phyloP scores from a whole-genome alignment of 2,113 vertebrate species.

The Fregetta grallaria region DNA sequence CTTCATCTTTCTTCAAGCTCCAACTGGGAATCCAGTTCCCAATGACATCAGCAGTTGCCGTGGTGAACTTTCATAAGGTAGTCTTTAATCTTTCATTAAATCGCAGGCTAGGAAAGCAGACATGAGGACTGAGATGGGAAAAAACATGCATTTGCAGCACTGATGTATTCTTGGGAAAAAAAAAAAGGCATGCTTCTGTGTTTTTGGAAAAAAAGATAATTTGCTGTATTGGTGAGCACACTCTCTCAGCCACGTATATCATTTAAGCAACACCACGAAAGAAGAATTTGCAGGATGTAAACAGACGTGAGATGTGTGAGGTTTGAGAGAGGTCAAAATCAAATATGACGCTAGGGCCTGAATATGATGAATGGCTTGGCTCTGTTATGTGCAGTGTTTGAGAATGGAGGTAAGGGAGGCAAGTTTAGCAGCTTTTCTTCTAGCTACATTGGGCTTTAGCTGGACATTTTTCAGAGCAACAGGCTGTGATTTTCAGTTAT shows the following conservation, averaged over 20 bases:
- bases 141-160: not conserved
- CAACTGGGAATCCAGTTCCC: not conserved
- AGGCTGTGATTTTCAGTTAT: rapidly evolving
- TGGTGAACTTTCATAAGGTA: conserved; percentile 45
- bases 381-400: not conserved
- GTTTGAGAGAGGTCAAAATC: not conserved
- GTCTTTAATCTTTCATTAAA: conserved; percentile 54
- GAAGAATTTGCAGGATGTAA: not conserved
- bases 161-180: not conserved
- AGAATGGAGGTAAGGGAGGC: not conserved
- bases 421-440: not conserved
- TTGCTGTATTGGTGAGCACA: not conserved
- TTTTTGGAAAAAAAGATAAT: not conserved
- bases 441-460: not conserved
- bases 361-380: not conserved
- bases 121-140: not conserved
- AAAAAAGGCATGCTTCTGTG: not conserved
- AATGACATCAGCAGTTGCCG: conserved; percentile 54
- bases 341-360: not conserved
- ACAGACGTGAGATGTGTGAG: not conserved
- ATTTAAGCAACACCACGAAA: not conserved
- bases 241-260: not conserved
- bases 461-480: not conserved
- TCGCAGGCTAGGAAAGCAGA: conserved; percentile 7
- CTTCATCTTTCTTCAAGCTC: not conserved